These are phyloP conservation scores for Drosophila hamatofila DNA, from an alignment of 2,888 invertebrate species.

Conservation along the genomic window DNA sequence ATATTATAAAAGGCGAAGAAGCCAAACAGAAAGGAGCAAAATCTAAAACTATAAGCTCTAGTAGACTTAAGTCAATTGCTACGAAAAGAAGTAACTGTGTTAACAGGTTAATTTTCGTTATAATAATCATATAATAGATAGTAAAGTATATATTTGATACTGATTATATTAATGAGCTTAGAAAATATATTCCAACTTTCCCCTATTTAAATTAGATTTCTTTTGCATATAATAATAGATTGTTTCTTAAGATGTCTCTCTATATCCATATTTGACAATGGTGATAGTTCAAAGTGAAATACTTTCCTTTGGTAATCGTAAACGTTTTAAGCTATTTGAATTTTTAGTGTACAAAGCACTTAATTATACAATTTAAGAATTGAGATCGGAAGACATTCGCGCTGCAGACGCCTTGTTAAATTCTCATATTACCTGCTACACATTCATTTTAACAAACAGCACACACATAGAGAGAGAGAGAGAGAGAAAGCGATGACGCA, in stretches of 20 bases:
- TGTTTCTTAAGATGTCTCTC: too few species aligned
- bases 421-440: slow-evolving; percentile 45
- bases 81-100: too few species aligned
- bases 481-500: background rate
- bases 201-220: too few species aligned
- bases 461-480: slow-evolving; percentile 1
- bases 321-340: background rate
- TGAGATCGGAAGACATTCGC: slow-evolving; percentile 19
- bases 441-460: slow-evolving; percentile 24
- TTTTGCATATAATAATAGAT: too few species aligned
- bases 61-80: background rate
- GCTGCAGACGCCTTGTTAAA: slow-evolving; percentile 37
- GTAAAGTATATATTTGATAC: background rate
- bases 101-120: too few species aligned
- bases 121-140: too few species aligned
- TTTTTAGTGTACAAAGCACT: background rate
- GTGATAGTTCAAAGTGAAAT: too few species aligned
- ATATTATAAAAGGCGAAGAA: background rate
- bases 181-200: too few species aligned
- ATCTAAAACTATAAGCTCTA: background rate
- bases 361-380: slow-evolving; percentile 1
- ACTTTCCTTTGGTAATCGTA: too few species aligned
- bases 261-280: too few species aligned
- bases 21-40: background rate
- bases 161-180: too few species aligned